These are phyloP conservation scores for Dryobates pubescens DNA, from an alignment of 2,797 vertebrate species.

Conservation along the genomic window DNA sequence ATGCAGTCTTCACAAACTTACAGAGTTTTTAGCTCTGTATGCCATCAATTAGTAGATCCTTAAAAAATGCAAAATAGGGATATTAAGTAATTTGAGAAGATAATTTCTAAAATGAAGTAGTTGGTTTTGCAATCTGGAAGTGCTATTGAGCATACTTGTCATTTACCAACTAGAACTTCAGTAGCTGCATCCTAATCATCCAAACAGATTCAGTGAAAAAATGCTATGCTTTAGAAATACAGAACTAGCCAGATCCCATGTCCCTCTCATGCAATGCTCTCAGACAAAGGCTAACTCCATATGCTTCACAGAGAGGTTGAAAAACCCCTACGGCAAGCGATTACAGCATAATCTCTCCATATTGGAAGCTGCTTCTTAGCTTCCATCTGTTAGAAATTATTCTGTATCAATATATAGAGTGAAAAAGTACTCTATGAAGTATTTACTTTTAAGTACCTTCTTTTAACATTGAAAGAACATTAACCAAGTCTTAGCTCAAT, in stretches of 20 bases:
- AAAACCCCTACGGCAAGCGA: background rate
- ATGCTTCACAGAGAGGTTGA: background rate
- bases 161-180: background rate
- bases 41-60: background rate
- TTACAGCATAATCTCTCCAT: background rate
- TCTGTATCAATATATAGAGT: background rate
- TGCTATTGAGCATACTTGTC: background rate
- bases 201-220: background rate
- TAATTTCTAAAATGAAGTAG: conserved; percentile 34
- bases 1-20: background rate
- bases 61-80: background rate
- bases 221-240: background rate
- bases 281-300: background rate
- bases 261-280: background rate
- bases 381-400: background rate
- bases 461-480: background rate
- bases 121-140: background rate
- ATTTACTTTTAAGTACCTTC: background rate
- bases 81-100: background rate
- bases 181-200: background rate
- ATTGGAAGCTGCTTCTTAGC: background rate
- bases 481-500: background rate
- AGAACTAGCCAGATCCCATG: background rate
- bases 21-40: background rate
- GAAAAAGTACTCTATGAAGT: background rate